These are phyloP conservation scores for Hormaphis cornu DNA, from an alignment of 1,140 invertebrate genomes.

Conservation along the genomic window DNA sequence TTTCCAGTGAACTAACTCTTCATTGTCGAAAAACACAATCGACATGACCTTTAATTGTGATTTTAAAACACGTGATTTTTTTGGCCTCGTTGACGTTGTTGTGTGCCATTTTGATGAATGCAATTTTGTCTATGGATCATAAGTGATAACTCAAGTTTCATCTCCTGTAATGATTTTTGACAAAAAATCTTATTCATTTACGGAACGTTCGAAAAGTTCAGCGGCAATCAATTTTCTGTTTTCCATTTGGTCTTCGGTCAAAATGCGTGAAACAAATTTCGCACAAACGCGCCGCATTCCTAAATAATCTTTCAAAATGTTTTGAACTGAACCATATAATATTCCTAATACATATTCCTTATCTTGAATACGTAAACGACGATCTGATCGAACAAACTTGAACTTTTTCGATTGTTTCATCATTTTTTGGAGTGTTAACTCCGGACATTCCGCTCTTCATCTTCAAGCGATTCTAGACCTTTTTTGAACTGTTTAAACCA, in stretches of 20 bases:
- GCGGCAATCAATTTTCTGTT: background rate
- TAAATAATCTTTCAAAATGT: too few relatives aligned
- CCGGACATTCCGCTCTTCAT: background rate
- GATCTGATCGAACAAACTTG: background rate
- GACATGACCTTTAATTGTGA: slow-evolving; percentile 35
- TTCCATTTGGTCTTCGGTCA: background rate
- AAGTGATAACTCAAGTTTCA: background rate
- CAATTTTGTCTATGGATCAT: background rate
- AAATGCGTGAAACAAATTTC: background rate
- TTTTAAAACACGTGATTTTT: background rate
- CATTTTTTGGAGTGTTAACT: background rate
- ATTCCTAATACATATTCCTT: background rate
- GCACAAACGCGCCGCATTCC: background rate
- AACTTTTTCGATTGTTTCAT: background rate
- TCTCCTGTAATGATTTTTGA: background rate
- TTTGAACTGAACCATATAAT: background rate
- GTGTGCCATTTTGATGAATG: background rate
- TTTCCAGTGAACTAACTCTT: slow-evolving; percentile 33
- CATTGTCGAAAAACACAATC: slow-evolving; percentile 39
- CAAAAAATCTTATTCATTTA: background rate
- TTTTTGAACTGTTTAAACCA: background rate
- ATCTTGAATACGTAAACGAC: background rate
- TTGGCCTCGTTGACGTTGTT: background rate
- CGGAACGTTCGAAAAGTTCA: background rate
- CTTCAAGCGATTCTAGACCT: background rate